Percentiles rank a stretch among this genome's conserved stretches.
Evolutionary conservation across 2,888 invertebrate species (phyloP).

Genomic region (Lasioglossum figueresi): DNA sequence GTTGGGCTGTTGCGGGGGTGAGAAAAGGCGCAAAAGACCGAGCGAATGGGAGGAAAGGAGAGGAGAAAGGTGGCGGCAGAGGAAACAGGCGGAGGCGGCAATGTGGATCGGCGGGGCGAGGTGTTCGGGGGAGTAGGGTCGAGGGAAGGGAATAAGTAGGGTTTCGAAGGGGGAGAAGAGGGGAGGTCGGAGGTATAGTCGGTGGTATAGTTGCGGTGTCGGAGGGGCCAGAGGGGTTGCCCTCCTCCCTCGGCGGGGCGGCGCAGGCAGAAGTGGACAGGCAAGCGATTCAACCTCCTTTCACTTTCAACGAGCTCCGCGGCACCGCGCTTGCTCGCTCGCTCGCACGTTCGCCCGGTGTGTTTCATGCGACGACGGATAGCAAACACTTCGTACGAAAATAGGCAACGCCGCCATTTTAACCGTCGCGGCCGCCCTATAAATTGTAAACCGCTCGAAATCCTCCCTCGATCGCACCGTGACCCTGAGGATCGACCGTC

Average conservation of each 20-base stretch:
- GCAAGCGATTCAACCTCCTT: slow-evolving; percentile 83
- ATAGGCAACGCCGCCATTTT: slow-evolving; percentile 78
- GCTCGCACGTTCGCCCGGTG: slow-evolving; percentile 54
- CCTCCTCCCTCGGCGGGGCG: slow-evolving; percentile 57
- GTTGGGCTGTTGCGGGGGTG: background rate
- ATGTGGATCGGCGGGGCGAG: slow-evolving; percentile 66
- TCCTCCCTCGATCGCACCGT: slow-evolving; percentile 48
- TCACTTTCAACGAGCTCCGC: slow-evolving; percentile 82
- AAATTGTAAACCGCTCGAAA: slow-evolving; percentile 51
- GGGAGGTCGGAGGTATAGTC: slow-evolving; percentile 49
- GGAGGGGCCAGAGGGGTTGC: slow-evolving; percentile 52
- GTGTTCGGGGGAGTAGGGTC: slow-evolving; percentile 50
- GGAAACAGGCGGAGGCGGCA: slow-evolving; percentile 63
- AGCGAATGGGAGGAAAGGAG: slow-evolving; percentile 2
- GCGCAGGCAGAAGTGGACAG: slow-evolving; percentile 79
- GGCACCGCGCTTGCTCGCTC: slow-evolving; percentile 76
- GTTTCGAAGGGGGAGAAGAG: slow-evolving; percentile 50
- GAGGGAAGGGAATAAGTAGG: slow-evolving; percentile 54
- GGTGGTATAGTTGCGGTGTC: slow-evolving; percentile 17
- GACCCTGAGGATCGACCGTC: slow-evolving; percentile 28
- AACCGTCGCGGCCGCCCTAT: slow-evolving; percentile 64
- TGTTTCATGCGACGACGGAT: slow-evolving; percentile 62
- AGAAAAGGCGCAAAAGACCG: background rate
- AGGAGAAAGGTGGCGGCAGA: slow-evolving; percentile 26
- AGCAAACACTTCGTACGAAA: slow-evolving; percentile 74